Percentiles rank a stretch among this genome's conserved stretches.
phyloP scores from a whole-genome alignment of 64 coral and sea anemone genomes.

The Anthopleura sola region DNA sequence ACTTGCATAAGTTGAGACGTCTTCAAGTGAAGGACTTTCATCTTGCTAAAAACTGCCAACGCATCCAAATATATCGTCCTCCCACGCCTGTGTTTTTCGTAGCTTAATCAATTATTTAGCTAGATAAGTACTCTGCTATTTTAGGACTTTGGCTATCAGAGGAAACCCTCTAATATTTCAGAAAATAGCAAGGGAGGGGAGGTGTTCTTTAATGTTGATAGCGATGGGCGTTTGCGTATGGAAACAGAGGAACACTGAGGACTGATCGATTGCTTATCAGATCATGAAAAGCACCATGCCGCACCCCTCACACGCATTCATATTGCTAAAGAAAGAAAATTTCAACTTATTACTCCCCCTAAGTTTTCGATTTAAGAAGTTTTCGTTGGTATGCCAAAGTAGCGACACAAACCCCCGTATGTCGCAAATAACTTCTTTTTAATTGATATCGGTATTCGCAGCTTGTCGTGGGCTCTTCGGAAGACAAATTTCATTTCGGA shows the following conservation, averaged over 20 bases:
- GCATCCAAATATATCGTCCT: constrained; percentile 18
- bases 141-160: constrained; percentile 16
- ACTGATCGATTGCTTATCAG: no score
- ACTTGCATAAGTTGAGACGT: background rate
- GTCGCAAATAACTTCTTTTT: background rate
- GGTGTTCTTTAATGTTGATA: no score
- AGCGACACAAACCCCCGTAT: background rate
- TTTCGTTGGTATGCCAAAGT: background rate
- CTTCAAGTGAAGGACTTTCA: background rate
- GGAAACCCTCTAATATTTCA: background rate
- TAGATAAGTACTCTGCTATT: constrained; percentile 8
- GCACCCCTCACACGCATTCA: background rate
- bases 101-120: constrained; percentile 15
- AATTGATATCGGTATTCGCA: background rate
- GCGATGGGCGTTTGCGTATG: background rate
- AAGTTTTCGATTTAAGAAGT: background rate
- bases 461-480: background rate
- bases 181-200: background rate
- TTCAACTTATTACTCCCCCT: background rate
- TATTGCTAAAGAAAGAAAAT: background rate
- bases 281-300: background rate
- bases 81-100: constrained; percentile 14
- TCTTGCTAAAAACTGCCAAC: background rate
- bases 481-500: constrained; percentile 3
- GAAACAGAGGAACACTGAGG: background rate